Evolutionary conservation across 2,113 vertebrate species (phyloP).

Genomic region (Scomber japonicus): DNA sequence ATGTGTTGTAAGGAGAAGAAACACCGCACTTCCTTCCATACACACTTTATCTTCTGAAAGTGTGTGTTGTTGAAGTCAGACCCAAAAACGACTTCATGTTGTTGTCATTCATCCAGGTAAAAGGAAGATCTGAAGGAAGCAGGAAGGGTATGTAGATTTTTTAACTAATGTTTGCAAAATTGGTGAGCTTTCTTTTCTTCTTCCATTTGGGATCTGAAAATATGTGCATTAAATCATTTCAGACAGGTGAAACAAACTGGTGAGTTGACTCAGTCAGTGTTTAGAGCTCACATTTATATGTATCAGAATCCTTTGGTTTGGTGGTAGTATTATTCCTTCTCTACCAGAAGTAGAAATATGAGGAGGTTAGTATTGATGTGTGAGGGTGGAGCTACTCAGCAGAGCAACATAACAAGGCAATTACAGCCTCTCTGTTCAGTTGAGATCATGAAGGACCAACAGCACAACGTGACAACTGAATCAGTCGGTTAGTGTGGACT

Average conservation of each 20-base stretch:
- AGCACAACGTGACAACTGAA: not conserved
- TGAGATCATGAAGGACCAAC: not conserved
- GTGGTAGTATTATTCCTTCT: not conserved
- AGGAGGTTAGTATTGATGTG: slow-evolving; percentile 7
- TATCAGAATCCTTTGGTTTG: not conserved
- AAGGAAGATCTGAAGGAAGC: not conserved
- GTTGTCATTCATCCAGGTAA: not conserved
- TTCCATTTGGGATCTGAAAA: too few species aligned
- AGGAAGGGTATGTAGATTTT: not conserved
- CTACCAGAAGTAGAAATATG: not conserved
- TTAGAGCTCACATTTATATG: not conserved
- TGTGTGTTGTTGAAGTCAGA: not conserved
- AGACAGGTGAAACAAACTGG: not conserved
- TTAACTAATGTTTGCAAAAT: not conserved
- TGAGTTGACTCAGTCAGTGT: not conserved
- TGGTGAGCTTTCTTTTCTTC: too few species aligned
- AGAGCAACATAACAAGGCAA: not conserved
- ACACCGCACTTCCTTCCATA: not conserved
- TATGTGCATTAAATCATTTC: not conserved
- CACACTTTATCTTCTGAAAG: not conserved
- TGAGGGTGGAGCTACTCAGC: slow-evolving; percentile 22
- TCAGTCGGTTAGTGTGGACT: slow-evolving; percentile 7
- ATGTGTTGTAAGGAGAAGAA: slow-evolving; percentile 22
- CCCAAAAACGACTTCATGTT: slow-evolving; percentile 8
- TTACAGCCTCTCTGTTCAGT: not conserved